Evolutionary conservation across 2,888 invertebrate genomes (phyloP).

Genomic region (Drosophila anomalipes): DNA sequence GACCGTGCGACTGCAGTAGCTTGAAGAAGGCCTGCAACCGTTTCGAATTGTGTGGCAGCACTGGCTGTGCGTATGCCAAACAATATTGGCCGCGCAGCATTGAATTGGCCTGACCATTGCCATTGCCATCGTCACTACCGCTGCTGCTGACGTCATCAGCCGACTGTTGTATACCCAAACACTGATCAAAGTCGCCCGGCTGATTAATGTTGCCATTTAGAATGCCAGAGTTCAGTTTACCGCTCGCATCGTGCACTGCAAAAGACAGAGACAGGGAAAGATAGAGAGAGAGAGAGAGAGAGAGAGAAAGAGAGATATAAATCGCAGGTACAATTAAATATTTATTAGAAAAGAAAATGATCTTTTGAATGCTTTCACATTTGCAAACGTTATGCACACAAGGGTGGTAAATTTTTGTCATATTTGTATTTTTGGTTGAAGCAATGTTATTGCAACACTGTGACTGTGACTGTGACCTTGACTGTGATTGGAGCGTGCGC

Average conservation of each 20-base stretch:
- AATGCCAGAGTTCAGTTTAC: conserved; percentile 88
- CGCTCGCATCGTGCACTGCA: conserved; percentile 89
- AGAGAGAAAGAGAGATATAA: neutral
- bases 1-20: conserved; percentile 88
- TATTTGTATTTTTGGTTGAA: conserved; percentile 1
- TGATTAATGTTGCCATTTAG: conserved; percentile 89
- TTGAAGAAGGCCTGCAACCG: conserved; percentile 86
- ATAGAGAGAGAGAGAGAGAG: neutral
- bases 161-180: conserved; percentile 73
- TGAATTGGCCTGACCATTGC: conserved; percentile 23
- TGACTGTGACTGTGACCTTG: conserved; percentile 59
- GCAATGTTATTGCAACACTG: conserved; percentile 5
- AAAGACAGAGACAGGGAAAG: conserved; percentile 1
- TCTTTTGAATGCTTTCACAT: neutral
- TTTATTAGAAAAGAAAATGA: neutral
- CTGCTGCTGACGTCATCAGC: conserved; percentile 42
- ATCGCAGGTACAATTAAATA: neutral
- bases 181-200: conserved; percentile 87
- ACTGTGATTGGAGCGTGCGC: conserved; percentile 67
- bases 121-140: conserved; percentile 5
- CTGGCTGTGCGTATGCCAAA: conserved; percentile 88
- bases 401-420: neutral
- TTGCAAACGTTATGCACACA: neutral
- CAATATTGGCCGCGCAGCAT: conserved; percentile 87
- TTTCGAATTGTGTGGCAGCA: conserved; percentile 86